Conservation (phyloP, 2,888 invertebrate species). For the Noctua pronuba region DNA sequence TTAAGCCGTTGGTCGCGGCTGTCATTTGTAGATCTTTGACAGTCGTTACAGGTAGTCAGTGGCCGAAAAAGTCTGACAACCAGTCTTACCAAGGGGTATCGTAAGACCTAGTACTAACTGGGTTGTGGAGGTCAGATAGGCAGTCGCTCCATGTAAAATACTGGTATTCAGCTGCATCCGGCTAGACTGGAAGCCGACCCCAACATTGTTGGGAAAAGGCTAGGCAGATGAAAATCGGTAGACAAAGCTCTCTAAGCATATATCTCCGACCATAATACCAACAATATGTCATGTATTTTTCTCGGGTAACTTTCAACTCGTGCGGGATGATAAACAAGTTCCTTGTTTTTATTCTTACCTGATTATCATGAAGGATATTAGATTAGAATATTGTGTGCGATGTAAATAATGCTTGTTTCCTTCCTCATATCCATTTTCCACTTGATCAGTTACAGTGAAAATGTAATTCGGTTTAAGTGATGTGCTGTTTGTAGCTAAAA, state of each 20-base stretch:
- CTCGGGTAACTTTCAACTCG: slow-evolving; percentile 38
- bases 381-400: slow-evolving; percentile 70
- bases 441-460: neutral
- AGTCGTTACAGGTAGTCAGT: too few relatives aligned
- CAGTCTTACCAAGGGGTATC: too few relatives aligned
- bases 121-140: too few relatives aligned
- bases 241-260: neutral
- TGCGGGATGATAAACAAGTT: slow-evolving; percentile 38
- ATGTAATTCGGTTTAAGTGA: neutral
- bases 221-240: too few relatives aligned
- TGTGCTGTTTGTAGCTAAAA: neutral
- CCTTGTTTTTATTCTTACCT: slow-evolving; percentile 45
- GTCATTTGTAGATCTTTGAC: too few relatives aligned
- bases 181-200: too few relatives aligned
- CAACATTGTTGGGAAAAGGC: too few relatives aligned
- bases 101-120: too few relatives aligned
- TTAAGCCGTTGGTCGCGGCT: too few relatives aligned
- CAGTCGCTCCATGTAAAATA: too few relatives aligned
- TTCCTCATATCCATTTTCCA: slow-evolving; percentile 6
- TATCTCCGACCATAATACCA: neutral
- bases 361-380: slow-evolving; percentile 49
- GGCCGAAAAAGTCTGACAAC: too few relatives aligned
- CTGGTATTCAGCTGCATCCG: too few relatives aligned
- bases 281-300: slow-evolving; percentile 10
- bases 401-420: slow-evolving; percentile 36